Conservation (phyloP, 2,888 invertebrate species). For the Troides aeacus region DNA sequence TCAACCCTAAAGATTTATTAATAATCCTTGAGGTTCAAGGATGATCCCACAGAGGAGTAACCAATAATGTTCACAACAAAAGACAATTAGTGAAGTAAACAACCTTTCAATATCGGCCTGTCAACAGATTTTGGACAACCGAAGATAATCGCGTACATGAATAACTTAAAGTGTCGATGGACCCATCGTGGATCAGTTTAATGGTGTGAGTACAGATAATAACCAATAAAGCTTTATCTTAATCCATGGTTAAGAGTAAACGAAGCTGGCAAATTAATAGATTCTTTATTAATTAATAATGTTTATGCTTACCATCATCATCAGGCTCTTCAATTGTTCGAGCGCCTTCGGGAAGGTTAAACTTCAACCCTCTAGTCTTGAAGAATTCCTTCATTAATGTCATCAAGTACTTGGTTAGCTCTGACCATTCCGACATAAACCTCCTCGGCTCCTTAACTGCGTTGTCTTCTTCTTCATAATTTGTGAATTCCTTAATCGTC, state of each 20-base stretch:
- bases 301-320: slow-evolving; percentile 47
- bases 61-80: slow-evolving; percentile 10
- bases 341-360: slow-evolving; percentile 69
- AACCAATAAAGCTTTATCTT: too few relatives aligned
- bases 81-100: slow-evolving; percentile 18
- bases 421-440: slow-evolving; percentile 70
- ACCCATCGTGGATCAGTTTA: slow-evolving; percentile 4
- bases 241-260: too few relatives aligned
- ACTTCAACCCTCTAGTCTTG: slow-evolving; percentile 64
- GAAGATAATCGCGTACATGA: slow-evolving; percentile 14
- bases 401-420: slow-evolving; percentile 67
- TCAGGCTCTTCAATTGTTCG: slow-evolving; percentile 64
- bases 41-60: too few relatives aligned
- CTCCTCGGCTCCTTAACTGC: slow-evolving; percentile 53
- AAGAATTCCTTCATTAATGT: slow-evolving; percentile 67
- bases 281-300: too few relatives aligned
- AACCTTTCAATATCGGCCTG: slow-evolving; percentile 6
- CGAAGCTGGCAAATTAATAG: too few relatives aligned
- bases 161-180: slow-evolving; percentile 15
- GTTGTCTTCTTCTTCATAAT: slow-evolving; percentile 46
- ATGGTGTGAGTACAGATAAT: background rate
- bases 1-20: too few relatives aligned
- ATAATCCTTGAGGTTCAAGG: too few relatives aligned
- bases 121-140: slow-evolving; percentile 11
- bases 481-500: slow-evolving; percentile 48